These are phyloP conservation scores for Leucophenga maculata DNA, from an alignment of 2,888 invertebrate species.

Conservation along the genomic window DNA sequence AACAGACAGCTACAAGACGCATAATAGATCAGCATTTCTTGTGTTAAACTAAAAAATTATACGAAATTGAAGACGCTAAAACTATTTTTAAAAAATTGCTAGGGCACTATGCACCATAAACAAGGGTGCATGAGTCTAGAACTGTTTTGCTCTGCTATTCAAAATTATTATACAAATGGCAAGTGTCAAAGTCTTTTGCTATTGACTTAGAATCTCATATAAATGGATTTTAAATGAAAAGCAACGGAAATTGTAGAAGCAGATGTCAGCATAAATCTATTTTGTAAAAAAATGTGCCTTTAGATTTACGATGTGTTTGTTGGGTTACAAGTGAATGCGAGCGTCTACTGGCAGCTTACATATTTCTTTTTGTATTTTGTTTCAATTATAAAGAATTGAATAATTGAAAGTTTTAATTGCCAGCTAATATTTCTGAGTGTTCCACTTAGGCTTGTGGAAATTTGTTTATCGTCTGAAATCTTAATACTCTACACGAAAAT, in stretches of 20 bases:
- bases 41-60: neutral
- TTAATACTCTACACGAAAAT: no score
- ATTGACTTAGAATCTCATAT: neutral
- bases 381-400: no score
- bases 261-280: constrained; percentile 10
- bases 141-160: neutral
- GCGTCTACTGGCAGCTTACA: no score
- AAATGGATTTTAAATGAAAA: constrained; percentile 6
- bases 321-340: no score
- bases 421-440: no score
- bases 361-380: no score
- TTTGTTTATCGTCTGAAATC: no score
- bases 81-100: constrained; percentile 7
- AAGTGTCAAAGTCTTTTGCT: constrained; percentile 9
- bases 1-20: constrained; percentile 14
- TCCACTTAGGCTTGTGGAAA: no score
- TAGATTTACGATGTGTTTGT: no score
- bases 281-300: neutral
- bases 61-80: neutral
- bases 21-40: constrained; percentile 7
- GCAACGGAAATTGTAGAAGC: constrained; percentile 5
- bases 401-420: no score
- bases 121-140: neutral
- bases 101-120: neutral
- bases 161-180: constrained; percentile 13